phyloP scores from a whole-genome alignment of 2,113 vertebrate genomes.

The Pelusios castaneus region DNA sequence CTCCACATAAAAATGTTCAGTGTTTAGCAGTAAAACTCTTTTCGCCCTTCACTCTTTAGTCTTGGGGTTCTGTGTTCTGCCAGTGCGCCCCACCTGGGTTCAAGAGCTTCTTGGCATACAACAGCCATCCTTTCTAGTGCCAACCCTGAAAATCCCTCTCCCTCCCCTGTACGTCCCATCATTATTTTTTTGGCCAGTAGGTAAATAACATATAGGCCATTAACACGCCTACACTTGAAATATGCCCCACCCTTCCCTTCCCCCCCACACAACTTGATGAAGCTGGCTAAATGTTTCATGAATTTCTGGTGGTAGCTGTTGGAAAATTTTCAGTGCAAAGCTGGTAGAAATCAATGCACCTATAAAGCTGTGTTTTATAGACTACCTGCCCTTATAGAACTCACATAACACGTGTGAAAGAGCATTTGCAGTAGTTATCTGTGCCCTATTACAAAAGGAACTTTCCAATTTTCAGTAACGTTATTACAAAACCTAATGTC shows the following conservation, averaged over 20 bases:
- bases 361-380: neutral
- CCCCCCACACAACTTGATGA: neutral
- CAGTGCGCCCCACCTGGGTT: constrained; percentile 19
- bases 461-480: constrained; percentile 64
- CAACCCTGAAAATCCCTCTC: neutral
- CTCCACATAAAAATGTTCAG: neutral
- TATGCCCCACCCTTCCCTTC: neutral
- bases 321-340: constrained; percentile 8
- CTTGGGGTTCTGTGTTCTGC: neutral
- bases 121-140: neutral
- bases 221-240: constrained; percentile 39
- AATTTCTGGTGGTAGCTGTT: constrained; percentile 32
- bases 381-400: neutral
- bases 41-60: neutral
- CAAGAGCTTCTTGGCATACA: constrained; percentile 13
- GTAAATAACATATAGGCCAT: constrained; percentile 38
- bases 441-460: constrained; percentile 59
- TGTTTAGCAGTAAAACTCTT: neutral
- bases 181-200: constrained; percentile 49
- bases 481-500: constrained; percentile 66
- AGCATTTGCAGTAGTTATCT: constrained; percentile 42
- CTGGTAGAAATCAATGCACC: neutral
- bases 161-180: constrained; percentile 28
- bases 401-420: constrained; percentile 1
- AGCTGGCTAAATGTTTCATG: constrained; percentile 22